Percentiles rank a stretch among this genome's conserved stretches.
Evolutionary conservation across 2,888 invertebrate genomes (phyloP).

Genomic region (Sicus ferrugineus): DNA sequence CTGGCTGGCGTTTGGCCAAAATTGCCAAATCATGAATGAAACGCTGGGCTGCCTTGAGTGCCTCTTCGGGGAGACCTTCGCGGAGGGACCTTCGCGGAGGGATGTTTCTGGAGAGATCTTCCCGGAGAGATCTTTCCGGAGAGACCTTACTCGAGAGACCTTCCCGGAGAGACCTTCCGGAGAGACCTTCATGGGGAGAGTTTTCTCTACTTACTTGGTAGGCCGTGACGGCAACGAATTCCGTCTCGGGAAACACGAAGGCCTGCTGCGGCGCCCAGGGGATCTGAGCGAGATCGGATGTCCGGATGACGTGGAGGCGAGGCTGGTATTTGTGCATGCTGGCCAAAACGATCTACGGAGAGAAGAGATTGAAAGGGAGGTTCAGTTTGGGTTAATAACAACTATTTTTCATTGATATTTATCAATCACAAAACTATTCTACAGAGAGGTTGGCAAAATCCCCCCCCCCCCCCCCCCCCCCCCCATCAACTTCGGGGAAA

Average conservation of each 20-base stretch:
- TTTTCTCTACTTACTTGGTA: slow-evolving; percentile 77
- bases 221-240: slow-evolving; percentile 96
- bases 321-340: slow-evolving; percentile 99
- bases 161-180: not conserved
- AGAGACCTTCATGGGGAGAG: not conserved
- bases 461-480: no score
- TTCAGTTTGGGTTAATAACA: not conserved
- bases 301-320: slow-evolving; percentile 83
- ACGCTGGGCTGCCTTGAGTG: not conserved
- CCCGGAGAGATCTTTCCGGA: no score
- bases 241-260: slow-evolving; percentile 80
- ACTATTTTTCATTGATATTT: not conserved
- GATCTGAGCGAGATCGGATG: slow-evolving; percentile 74
- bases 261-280: slow-evolving; percentile 76
- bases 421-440: not conserved
- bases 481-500: no score
- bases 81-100: no score
- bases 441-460: not conserved
- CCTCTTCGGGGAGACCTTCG: no score
- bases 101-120: not conserved
- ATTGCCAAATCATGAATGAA: slow-evolving; percentile 30
- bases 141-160: not conserved
- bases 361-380: not conserved
- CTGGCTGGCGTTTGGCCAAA: not conserved
- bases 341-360: slow-evolving; percentile 79